Evolutionary conservation across 2,888 invertebrate species (phyloP).

Genomic region (Pharmacophagus antenor): DNA sequence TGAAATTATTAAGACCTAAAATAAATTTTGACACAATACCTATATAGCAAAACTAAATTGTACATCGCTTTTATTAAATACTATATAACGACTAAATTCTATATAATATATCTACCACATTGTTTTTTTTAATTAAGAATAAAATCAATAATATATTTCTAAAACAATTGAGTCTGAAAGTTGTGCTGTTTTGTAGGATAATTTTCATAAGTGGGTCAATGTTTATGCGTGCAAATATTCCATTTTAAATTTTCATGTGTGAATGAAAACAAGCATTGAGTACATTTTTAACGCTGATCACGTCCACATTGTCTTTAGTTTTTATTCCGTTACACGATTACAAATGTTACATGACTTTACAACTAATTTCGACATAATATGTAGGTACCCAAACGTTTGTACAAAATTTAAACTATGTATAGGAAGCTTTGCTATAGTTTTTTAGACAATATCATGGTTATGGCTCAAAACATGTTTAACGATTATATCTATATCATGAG

Average conservation of each 20-base stretch:
- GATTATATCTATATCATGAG: not conserved
- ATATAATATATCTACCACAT: no score
- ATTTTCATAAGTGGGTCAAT: slow-evolving; percentile 12
- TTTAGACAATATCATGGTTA: no score
- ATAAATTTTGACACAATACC: no score
- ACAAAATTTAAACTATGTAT: no score
- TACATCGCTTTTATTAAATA: no score
- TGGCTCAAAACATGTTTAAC: no score
- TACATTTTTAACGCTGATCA: slow-evolving; percentile 19
- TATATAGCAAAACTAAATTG: no score
- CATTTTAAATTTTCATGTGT: slow-evolving; percentile 13
- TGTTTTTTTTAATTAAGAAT: no score
- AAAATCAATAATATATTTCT: not conserved
- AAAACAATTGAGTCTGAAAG: not conserved
- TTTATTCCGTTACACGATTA: slow-evolving; percentile 22
- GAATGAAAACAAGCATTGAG: slow-evolving; percentile 12
- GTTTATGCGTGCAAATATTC: slow-evolving; percentile 14
- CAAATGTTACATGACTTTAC: slow-evolving; percentile 9
- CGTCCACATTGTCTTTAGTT: slow-evolving; percentile 21
- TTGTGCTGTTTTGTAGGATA: not conserved
- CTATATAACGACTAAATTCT: no score
- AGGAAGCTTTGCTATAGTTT: no score
- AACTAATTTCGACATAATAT: not conserved
- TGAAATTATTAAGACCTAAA: no score
- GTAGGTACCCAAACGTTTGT: no score